Conservation (phyloP, 2,113 vertebrate genomes). For the Pluvialis apricaria region DNA sequence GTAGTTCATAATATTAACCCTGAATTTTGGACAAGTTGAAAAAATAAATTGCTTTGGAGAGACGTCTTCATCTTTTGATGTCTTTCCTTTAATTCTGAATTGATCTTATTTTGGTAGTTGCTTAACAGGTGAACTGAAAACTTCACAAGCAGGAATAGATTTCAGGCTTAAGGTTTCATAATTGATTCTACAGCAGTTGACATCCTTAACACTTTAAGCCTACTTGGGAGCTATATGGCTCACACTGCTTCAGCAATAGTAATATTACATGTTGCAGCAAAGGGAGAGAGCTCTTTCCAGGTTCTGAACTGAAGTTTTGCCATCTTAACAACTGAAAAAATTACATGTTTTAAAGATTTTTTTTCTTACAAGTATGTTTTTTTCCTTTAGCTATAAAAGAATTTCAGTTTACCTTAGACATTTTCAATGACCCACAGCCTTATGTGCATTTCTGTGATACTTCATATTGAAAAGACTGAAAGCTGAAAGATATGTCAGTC, state of each 20-base stretch:
- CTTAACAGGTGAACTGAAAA: not conserved
- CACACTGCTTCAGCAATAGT: not conserved
- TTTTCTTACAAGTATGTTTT: not conserved
- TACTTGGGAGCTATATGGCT: not conserved
- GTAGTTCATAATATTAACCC: not conserved
- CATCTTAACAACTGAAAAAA: not conserved
- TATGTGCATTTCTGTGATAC: not conserved
- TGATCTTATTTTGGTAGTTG: not conserved
- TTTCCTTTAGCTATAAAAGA: not conserved
- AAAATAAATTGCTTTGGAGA: not conserved
- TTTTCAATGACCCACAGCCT: not conserved
- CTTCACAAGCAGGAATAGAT: not conserved
- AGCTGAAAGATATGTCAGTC: not conserved
- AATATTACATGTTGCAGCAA: not conserved
- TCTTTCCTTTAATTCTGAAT: not conserved
- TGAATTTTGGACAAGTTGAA: not conserved
- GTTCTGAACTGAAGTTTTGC: not conserved
- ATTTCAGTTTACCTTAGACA: not conserved
- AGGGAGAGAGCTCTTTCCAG: not conserved
- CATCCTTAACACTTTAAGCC: not conserved
- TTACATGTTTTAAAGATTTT: not conserved
- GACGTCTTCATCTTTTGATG: not conserved
- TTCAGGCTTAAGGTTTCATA: not conserved
- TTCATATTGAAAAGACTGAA: not conserved
- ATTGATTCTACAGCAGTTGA: not conserved